Conservation (phyloP, 2,888 invertebrate genomes). For the Corbicula japonica region DNA sequence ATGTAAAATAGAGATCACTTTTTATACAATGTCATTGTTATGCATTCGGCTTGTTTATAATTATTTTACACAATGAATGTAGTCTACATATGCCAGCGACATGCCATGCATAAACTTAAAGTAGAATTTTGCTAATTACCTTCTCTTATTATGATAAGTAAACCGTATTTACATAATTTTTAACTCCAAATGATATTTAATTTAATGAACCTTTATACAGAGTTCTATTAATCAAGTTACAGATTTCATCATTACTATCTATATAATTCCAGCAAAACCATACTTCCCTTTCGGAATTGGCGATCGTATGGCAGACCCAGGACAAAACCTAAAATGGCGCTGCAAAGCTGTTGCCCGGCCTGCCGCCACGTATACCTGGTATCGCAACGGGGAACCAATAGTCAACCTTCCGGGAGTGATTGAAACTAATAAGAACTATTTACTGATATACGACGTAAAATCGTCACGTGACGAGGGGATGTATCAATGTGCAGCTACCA, state of each 20-base stretch:
- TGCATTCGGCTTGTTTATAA: no score
- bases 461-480: slow-evolving; percentile 92
- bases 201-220: no score
- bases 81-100: no score
- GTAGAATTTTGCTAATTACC: no score
- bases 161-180: no score
- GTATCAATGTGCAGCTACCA: slow-evolving; percentile 97
- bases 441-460: slow-evolving; percentile 72
- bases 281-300: slow-evolving; percentile 81
- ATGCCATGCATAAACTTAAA: no score
- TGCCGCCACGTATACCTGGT: slow-evolving; percentile 77
- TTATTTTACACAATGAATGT: no score
- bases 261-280: slow-evolving; percentile 81
- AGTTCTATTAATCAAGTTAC: no score
- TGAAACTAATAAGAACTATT: slow-evolving; percentile 65
- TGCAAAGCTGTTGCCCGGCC: slow-evolving; percentile 81
- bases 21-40: no score
- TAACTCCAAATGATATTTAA: no score
- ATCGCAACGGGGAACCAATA: slow-evolving; percentile 73
- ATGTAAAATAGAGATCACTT: no score
- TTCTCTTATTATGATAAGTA: no score
- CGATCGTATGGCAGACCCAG: slow-evolving; percentile 80
- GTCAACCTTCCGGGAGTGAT: slow-evolving; percentile 51
- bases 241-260: background rate
- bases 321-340: slow-evolving; percentile 77